Conservation (phyloP, 2,797 vertebrate genomes). For the Coregonus sp. region DNA sequence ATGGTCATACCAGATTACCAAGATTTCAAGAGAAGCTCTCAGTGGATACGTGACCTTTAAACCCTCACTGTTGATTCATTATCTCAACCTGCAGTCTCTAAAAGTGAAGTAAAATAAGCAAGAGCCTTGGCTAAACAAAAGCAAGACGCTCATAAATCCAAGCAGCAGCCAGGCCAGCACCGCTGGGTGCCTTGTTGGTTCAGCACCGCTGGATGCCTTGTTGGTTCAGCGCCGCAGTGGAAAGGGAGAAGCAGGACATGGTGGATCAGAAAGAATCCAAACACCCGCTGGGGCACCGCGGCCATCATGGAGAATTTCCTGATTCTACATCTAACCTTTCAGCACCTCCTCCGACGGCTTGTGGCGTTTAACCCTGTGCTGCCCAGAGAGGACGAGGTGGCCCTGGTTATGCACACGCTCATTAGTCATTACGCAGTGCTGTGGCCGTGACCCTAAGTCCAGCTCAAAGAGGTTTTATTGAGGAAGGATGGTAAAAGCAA, state of each 20-base stretch:
- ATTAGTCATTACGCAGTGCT: constrained; percentile 17
- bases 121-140: constrained; percentile 65
- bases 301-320: constrained; percentile 67
- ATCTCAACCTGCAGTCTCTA: constrained; percentile 64
- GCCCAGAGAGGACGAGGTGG: constrained; percentile 31
- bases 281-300: constrained; percentile 55
- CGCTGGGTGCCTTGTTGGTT: constrained; percentile 47
- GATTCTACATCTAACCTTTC: constrained; percentile 75
- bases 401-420: constrained; percentile 9
- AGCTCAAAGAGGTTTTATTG: constrained; percentile 21
- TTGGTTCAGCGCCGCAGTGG: constrained; percentile 54
- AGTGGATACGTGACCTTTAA: constrained; percentile 46
- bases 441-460: neutral
- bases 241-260: constrained; percentile 64
- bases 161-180: constrained; percentile 30
- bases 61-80: constrained; percentile 63
- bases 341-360: constrained; percentile 43
- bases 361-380: constrained; percentile 48
- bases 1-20: constrained; percentile 63
- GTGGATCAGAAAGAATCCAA: constrained; percentile 50
- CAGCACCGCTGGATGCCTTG: constrained; percentile 41
- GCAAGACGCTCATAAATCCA: constrained; percentile 66
- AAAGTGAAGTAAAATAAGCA: constrained; percentile 67
- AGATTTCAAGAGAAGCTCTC: constrained; percentile 36
- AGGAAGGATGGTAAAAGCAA: constrained; percentile 10